These are phyloP conservation scores for Melanotaenia boesemani DNA, from an alignment of 2,797 vertebrate species.

Conservation along the genomic window DNA sequence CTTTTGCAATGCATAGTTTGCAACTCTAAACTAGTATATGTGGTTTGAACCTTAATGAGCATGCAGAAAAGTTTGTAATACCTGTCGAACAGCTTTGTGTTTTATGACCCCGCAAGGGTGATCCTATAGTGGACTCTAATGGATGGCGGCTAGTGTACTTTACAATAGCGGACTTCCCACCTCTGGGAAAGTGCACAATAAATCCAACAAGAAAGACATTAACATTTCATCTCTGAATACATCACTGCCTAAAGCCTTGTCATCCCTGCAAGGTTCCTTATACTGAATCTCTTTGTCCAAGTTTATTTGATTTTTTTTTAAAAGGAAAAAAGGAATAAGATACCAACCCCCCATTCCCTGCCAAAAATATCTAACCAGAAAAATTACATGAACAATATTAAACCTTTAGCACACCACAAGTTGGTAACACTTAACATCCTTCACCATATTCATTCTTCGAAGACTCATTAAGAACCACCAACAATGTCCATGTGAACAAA, in stretches of 20 bases:
- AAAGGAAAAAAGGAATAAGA: conserved; percentile 29
- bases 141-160: conserved; percentile 76
- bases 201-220: conserved; percentile 76
- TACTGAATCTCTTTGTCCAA: conserved; percentile 71
- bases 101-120: conserved; percentile 66
- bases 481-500: conserved; percentile 53
- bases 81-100: conserved; percentile 70
- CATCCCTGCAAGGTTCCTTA: conserved; percentile 75
- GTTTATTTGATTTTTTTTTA: conserved; percentile 52
- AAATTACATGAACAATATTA: conserved; percentile 64
- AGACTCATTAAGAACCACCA: conserved; percentile 60
- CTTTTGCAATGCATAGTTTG: conserved; percentile 84
- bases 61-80: conserved; percentile 81
- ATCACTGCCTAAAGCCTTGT: conserved; percentile 72
- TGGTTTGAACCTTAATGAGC: conserved; percentile 78
- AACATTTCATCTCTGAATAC: conserved; percentile 79
- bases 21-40: conserved; percentile 77
- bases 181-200: conserved; percentile 66
- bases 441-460: conserved; percentile 65
- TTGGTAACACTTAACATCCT: conserved; percentile 63
- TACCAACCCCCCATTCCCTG: conserved; percentile 71
- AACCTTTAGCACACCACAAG: conserved; percentile 61
- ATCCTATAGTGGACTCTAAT: conserved; percentile 71
- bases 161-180: conserved; percentile 72
- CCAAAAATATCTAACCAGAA: conserved; percentile 69